These are phyloP conservation scores for Phortica magna DNA, from an alignment of 2,888 invertebrate genomes.

Conservation along the genomic window DNA sequence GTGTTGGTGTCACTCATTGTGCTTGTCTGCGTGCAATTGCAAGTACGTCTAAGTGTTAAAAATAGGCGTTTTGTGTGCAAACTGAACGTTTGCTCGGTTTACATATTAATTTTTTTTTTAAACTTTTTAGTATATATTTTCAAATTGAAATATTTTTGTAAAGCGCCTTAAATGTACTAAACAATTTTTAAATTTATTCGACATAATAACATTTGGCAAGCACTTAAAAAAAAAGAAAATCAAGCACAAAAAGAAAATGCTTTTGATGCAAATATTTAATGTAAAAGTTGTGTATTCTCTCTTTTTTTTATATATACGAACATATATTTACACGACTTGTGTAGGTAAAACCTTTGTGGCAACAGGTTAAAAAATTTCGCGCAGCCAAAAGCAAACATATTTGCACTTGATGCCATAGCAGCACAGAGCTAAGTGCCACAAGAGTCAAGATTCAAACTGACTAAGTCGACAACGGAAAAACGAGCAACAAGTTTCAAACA, in stretches of 20 bases:
- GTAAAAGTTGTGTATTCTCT: slow-evolving; percentile 54
- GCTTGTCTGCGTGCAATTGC: neutral
- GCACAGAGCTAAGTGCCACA: slow-evolving; percentile 15
- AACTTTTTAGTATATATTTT: neutral
- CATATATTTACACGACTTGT: neutral
- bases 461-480: slow-evolving; percentile 48
- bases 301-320: slow-evolving; percentile 7
- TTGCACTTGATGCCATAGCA: slow-evolving; percentile 57
- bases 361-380: slow-evolving; percentile 60
- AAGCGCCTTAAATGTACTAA: neutral
- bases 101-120: neutral
- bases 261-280: slow-evolving; percentile 59
- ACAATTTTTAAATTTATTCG: neutral
- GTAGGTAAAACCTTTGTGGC: slow-evolving; percentile 30
- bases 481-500: slow-evolving; percentile 37
- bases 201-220: neutral
- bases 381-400: slow-evolving; percentile 61
- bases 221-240: neutral
- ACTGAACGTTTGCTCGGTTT: neutral
- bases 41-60: neutral
- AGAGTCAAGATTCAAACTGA: neutral
- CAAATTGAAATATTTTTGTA: neutral
- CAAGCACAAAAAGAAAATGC: too few species aligned
- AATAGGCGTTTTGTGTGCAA: slow-evolving; percentile 7
- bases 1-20: neutral